Conservation (phyloP, 2,113 vertebrate species). For the Ameiurus melas region DNA sequence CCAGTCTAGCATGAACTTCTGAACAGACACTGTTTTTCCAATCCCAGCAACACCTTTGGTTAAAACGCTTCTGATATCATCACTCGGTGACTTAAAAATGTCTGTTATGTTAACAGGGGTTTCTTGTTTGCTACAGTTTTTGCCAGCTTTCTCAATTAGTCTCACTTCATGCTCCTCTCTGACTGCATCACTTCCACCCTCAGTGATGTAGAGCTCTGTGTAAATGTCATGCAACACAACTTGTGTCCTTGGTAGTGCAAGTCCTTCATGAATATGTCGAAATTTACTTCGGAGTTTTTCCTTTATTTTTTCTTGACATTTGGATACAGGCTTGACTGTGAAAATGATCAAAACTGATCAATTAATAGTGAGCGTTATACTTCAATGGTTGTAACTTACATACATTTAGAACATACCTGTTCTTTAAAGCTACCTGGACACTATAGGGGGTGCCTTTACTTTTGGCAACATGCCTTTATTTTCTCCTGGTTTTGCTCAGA, state of each 20-base stretch:
- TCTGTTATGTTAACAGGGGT: background rate
- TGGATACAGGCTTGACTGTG: background rate
- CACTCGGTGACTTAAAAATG: background rate
- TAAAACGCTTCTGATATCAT: background rate
- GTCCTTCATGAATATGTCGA: slow-evolving; percentile 15
- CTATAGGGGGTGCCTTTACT: no score
- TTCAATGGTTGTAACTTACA: background rate
- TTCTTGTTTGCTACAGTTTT: background rate
- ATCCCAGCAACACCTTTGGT: slow-evolving; percentile 24
- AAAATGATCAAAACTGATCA: background rate
- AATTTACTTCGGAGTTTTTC: slow-evolving; percentile 12
- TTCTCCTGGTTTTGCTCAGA: no score
- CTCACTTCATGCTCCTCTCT: slow-evolving; percentile 13
- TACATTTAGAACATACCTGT: no score
- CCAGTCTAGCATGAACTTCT: slow-evolving; percentile 30
- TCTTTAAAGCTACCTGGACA: no score
- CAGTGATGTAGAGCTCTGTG: slow-evolving; percentile 27
- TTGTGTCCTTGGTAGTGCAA: slow-evolving; percentile 15
- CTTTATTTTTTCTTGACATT: slow-evolving; percentile 30
- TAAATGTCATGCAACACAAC: slow-evolving; percentile 28
- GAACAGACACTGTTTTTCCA: slow-evolving; percentile 21
- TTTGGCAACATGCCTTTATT: no score
- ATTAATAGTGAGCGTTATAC: background rate
- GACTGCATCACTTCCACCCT: background rate
- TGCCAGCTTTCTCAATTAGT: slow-evolving; percentile 1